Evolutionary conservation across 2,888 invertebrate species (phyloP), one percentile per base, ranked within the genome.

Genomic region (Agrilus mali): DNA sequence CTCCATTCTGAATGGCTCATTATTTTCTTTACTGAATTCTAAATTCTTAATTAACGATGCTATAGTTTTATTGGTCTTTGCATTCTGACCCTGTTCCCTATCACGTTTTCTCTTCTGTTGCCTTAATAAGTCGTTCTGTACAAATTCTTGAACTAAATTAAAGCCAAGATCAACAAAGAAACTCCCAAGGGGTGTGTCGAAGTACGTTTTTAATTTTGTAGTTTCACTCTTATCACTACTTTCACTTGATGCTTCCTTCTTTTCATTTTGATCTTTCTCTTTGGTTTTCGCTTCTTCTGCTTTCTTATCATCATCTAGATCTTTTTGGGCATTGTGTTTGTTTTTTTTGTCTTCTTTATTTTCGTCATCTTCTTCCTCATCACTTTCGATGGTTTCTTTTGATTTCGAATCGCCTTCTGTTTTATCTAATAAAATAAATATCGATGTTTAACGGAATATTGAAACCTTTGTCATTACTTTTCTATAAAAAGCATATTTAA

Each of bases 151-250:
- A 2, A 92, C 93, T 50, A 92, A 74, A 62, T 86, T 89, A 45
- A 86, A 75, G 27, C 95, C 95, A 54, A 95, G 86, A 60, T 89
- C 87, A 67, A 86, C 84, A 59, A 94, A 86, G 64, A 94, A 89
- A 63, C 87, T 87, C 7, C 94, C 92, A 41, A 92, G 69, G 1
- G 90, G 83, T 63, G 85, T 81, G 51, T 87, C 86, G 63, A 92
- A 92, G 61, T 87, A 92, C 49, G 80, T 80, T 56, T 76, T 78
- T 45, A 69, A 51, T 49, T 53, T 50, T 39, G 48, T 47, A 1
- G 46, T 44, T 39, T 44, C 49, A 33, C 45, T 41, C 7, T 41
- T 36, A 7, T 48, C 44, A 14, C 33, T 49, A 41, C 46, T 49
- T n/a, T 33, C 20, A 20, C 20, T 49, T 47, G 27, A 60, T 56